These are phyloP conservation scores for Ophion ventricosus DNA, from an alignment of 2,888 invertebrate genomes.

Conservation along the genomic window DNA sequence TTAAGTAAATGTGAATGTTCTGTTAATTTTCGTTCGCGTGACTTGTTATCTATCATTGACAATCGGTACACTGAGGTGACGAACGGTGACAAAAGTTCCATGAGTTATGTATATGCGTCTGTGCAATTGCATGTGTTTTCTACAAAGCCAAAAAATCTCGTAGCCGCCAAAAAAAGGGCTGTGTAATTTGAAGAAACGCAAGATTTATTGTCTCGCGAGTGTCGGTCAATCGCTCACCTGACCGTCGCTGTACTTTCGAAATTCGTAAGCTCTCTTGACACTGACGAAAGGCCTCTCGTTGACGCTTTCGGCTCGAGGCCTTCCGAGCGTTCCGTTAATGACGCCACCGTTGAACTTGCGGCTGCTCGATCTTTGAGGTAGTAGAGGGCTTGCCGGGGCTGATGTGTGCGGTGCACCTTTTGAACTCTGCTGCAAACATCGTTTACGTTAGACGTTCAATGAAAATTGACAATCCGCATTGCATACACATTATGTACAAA, in stretches of 20 bases:
- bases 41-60: no score
- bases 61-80: no score
- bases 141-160: conserved; percentile 48
- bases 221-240: conserved; percentile 83
- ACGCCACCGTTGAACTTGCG: conserved; percentile 81
- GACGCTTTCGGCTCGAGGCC: conserved; percentile 82
- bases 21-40: no score
- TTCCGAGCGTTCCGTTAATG: conserved; percentile 80
- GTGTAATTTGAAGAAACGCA: not conserved
- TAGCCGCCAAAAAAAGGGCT: not conserved
- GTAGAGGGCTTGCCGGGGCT: conserved; percentile 84
- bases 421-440: conserved; percentile 67
- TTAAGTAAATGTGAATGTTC: no score
- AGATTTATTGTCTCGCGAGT: not conserved
- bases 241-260: conserved; percentile 81
- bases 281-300: conserved; percentile 87
- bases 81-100: not conserved
- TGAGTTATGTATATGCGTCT: conserved; percentile 39
- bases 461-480: not conserved
- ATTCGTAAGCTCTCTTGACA: conserved; percentile 85
- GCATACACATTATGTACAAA: not conserved
- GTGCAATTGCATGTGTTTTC: conserved; percentile 25
- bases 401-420: conserved; percentile 79
- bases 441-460: not conserved
- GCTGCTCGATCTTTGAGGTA: conserved; percentile 84